Evolutionary conservation across 2,888 invertebrate species (phyloP).

Genomic region (Epinotia nisella): DNA sequence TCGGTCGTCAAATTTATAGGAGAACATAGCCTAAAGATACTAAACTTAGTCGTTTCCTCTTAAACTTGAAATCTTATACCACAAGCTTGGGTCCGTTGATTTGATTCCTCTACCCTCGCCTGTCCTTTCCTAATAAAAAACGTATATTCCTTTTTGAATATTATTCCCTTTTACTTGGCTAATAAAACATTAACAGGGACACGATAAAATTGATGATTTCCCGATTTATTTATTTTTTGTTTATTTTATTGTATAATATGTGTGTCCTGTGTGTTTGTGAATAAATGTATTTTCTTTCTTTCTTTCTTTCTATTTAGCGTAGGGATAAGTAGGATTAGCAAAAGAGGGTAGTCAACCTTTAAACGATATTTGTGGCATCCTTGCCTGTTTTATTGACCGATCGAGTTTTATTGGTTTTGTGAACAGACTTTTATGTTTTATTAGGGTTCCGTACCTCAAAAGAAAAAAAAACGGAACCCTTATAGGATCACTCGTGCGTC

Average conservation of each 20-base stretch:
- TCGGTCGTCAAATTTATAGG: too few relatives aligned
- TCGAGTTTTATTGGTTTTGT: not conserved
- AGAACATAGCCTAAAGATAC: too few relatives aligned
- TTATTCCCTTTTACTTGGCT: conserved; percentile 43
- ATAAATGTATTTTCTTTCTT: too few relatives aligned
- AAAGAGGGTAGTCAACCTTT: conserved; percentile 22
- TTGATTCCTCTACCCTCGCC: conserved; percentile 49
- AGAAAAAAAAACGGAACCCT: too few relatives aligned
- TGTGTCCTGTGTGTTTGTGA: too few relatives aligned
- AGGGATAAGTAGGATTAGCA: conserved; percentile 24
- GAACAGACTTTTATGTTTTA: not conserved
- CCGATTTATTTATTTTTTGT: too few relatives aligned
- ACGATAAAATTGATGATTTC: conserved; percentile 39
- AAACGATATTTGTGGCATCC: conserved; percentile 16
- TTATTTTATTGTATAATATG: too few relatives aligned
- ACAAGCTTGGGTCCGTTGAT: conserved; percentile 45
- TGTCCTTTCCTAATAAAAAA: conserved; percentile 51
- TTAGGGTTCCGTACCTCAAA: too few relatives aligned
- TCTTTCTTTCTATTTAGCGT: too few relatives aligned
- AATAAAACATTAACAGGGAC: conserved; percentile 48
- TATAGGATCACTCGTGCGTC: too few relatives aligned
- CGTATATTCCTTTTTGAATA: conserved; percentile 47
- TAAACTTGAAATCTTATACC: conserved; percentile 17
- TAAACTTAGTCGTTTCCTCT: too few relatives aligned
- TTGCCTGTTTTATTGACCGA: conserved; percentile 5